Base-by-base conservation (phyloP, 1,140 invertebrate genomes). In the Scaptomyza pallida region DNA sequence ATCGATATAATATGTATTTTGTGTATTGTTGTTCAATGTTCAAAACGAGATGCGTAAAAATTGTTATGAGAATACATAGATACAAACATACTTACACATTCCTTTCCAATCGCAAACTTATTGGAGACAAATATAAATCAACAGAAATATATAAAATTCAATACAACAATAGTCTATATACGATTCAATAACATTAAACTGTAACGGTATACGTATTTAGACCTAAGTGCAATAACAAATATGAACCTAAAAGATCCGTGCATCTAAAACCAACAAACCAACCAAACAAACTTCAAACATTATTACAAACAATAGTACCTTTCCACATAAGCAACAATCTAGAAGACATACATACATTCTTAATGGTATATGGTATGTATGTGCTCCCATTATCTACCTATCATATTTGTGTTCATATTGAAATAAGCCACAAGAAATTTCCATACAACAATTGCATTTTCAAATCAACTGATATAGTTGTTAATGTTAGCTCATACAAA, bases 161-260 rank as follows among this genome's bases (percentile, higher is more conserved):
- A 43, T 41, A 60, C 33, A 21, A 30, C 13, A 48, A 50, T 19
- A 51, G 44, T 45, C 8, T 61, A 69, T 51, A 19, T 61, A 67
- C 76, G 64, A 65, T 73, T 76, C 55, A 55, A 74, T 78, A 64
- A 78, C 37, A 54, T 43, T 35, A 48, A 81, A 76, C 65, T 86
- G 73, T 80, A 86, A 83, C 75, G 72, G 82, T 88, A 88, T 88
- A 88, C 82, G 82, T 88, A 88, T 88, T 88, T 88, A 88, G 82
- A 78, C 61, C 64, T 88, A 88, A 88, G 82, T 88, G 82, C 82
- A 88, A 88, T 88, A 88, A 81, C 60, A 75, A 70, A 69, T 40
- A 75, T 55, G 51, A 59, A 74, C 30, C 60, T 48, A 68, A 56
- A 83, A 52, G 63, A 75, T 52, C 70, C 75, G 17, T 67, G 45